Evolutionary conservation across 2,797 vertebrate species (phyloP), one percentile per base, ranked within the genome.

Genomic region (Esox lucius): DNA sequence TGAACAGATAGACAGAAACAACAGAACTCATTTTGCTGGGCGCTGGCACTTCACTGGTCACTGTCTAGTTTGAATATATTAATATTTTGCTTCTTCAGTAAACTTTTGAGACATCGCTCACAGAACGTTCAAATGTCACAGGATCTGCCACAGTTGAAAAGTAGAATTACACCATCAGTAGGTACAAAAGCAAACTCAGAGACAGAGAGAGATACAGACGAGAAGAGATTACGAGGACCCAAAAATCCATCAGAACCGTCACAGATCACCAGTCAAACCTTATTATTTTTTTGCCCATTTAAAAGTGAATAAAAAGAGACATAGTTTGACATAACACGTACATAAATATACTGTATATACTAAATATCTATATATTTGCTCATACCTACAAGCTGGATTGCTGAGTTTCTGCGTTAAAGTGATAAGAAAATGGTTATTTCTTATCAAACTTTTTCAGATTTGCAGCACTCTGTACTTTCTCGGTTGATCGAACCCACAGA

Each of bases 181-280:
- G 24, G 73, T 83, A 78, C 79, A 64, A 78, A 83, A 87, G 77
- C 76, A 84, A 86, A 81, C 71, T 33, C 49, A 69, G 3, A 35
- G 53, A 56, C 3, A 5, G 16, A 56, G 31, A 12, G 24, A 22
- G 26, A 12, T 39, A 56, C 31, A 19, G 15, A 22, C 16, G 12
- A 33, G 35, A 19, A 26, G n/a, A 61, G n/a, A 73, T 81, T 28
- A 83, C 48, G 74, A 72, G 66, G 72, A 78, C 68, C 74, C 76
- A 78, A 82, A 82, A 84, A 64, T 64, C 70, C 76, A 77, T 79
- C 75, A 80, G 77, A 72, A 78, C 83, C 77, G 81, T 85, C 84
- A 86, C 85, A 85, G 78, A 86, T 77, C 76, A 83, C 80, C 83
- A 87, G 76, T 87, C 53, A 79, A 81, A 88, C 69, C 72, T 49